phyloP scores from a whole-genome alignment of 2,888 invertebrate species.

The Lissocephala sabroskyi region DNA sequence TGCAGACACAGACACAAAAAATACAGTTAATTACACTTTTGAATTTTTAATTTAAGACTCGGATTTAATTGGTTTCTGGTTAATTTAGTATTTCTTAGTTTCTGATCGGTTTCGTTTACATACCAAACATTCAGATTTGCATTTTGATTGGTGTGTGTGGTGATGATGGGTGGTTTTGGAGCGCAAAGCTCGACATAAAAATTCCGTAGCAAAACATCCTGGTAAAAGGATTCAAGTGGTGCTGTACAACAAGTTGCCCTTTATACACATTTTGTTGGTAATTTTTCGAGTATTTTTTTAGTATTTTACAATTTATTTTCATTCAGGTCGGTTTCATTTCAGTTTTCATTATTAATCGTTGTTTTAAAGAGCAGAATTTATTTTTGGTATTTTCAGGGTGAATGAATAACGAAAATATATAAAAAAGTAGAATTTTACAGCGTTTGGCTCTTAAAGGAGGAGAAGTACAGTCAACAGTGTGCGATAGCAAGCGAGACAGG shows the following conservation, averaged over 20 bases:
- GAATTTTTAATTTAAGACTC: conserved; percentile 4
- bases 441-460: neutral
- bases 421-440: conserved; percentile 56
- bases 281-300: conserved; percentile 40
- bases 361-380: conserved; percentile 39
- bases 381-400: no score
- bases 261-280: conserved; percentile 38
- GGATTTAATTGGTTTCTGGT: conserved; percentile 19
- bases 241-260: conserved; percentile 68
- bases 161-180: conserved; percentile 66
- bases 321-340: conserved; percentile 13
- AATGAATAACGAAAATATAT: conserved; percentile 60
- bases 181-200: conserved; percentile 66
- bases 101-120: conserved; percentile 40
- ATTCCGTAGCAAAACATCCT: conserved; percentile 66
- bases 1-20: conserved; percentile 56
- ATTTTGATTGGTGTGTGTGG: conserved; percentile 67
- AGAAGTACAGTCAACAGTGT: conserved; percentile 19
- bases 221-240: conserved; percentile 66
- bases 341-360: conserved; percentile 23
- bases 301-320: conserved; percentile 18
- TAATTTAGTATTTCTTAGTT: conserved; percentile 18
- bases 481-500: conserved; percentile 20
- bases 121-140: conserved; percentile 66
- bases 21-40: conserved; percentile 11